Conservation (phyloP, 2,888 invertebrate genomes). For the Ctenicera cuprea region DNA sequence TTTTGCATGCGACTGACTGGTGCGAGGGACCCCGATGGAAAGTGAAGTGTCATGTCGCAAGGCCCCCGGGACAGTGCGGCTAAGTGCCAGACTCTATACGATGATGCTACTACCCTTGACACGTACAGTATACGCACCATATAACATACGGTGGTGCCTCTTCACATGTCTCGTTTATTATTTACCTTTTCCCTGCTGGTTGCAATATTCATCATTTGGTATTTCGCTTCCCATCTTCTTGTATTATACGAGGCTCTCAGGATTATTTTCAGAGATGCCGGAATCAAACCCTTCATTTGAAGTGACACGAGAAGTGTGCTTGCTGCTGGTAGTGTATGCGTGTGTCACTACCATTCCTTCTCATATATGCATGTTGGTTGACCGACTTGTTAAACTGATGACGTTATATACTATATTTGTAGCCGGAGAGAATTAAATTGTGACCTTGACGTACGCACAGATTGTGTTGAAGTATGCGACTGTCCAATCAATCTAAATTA, state of each 20-base stretch:
- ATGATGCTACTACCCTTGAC: slow-evolving; percentile 50
- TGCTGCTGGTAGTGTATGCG: slow-evolving; percentile 9
- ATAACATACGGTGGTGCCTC: slow-evolving; percentile 41
- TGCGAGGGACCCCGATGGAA: slow-evolving; percentile 63
- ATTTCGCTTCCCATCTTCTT: slow-evolving; percentile 47
- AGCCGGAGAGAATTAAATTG: slow-evolving; percentile 39
- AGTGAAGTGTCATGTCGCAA: slow-evolving; percentile 72
- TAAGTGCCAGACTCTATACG: slow-evolving; percentile 53
- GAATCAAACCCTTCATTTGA: slow-evolving; percentile 47
- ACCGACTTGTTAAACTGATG: slow-evolving; percentile 43
- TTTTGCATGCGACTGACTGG: slow-evolving; percentile 66
- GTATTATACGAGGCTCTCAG: slow-evolving; percentile 39
- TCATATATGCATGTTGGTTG: slow-evolving; percentile 37
- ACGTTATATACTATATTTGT: slow-evolving; percentile 43
- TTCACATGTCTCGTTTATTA: slow-evolving; percentile 54
- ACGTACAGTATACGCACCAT: slow-evolving; percentile 47
- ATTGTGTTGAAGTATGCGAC: slow-evolving; percentile 44
- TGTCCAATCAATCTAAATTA: slow-evolving; percentile 49
- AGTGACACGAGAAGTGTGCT: slow-evolving; percentile 45
- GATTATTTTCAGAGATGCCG: slow-evolving; percentile 29
- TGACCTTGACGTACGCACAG: slow-evolving; percentile 49
- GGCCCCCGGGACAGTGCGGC: slow-evolving; percentile 63
- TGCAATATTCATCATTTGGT: slow-evolving; percentile 53
- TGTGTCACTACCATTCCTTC: slow-evolving; percentile 20
- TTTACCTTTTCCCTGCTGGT: slow-evolving; percentile 52